phyloP scores from a whole-genome alignment of 2,888 invertebrate genomes.

The Yponomeuta sedellus region DNA sequence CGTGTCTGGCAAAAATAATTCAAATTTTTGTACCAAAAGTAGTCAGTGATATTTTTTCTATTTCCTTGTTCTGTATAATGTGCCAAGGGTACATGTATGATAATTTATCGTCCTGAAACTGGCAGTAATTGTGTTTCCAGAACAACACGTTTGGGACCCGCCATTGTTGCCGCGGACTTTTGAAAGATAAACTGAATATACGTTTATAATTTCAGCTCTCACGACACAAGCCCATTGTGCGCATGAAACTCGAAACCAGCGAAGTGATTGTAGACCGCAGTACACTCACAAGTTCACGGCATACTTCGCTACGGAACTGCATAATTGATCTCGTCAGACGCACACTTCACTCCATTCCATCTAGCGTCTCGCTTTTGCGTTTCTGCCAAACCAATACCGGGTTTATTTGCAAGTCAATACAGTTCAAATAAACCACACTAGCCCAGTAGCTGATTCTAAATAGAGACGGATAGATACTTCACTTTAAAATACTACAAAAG shows the following conservation, averaged over 20 bases:
- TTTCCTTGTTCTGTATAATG: neutral
- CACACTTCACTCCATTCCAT: constrained; percentile 18
- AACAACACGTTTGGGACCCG: neutral
- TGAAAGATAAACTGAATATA: constrained; percentile 1
- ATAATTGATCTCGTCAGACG: constrained; percentile 45
- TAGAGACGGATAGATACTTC: constrained; percentile 22
- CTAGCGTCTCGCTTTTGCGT: constrained; percentile 25
- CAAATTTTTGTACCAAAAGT: too few relatives aligned
- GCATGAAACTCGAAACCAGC: neutral
- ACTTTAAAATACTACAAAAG: neutral
- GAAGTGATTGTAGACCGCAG: neutral
- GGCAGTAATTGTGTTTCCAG: neutral
- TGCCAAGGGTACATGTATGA: too few relatives aligned
- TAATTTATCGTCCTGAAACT: neutral
- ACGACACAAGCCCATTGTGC: neutral
- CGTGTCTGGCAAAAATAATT: too few relatives aligned
- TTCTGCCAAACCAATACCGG: neutral
- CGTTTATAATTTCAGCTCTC: neutral
- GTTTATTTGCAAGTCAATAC: neutral
- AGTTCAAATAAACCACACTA: neutral
- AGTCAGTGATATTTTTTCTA: too few relatives aligned
- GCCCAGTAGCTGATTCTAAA: neutral
- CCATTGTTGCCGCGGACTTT: neutral
- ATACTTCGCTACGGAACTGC: constrained; percentile 27
- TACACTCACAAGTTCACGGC: neutral